Base-by-base conservation (phyloP, 2,113 vertebrate genomes). In the Microcebus tavaratra region DNA sequence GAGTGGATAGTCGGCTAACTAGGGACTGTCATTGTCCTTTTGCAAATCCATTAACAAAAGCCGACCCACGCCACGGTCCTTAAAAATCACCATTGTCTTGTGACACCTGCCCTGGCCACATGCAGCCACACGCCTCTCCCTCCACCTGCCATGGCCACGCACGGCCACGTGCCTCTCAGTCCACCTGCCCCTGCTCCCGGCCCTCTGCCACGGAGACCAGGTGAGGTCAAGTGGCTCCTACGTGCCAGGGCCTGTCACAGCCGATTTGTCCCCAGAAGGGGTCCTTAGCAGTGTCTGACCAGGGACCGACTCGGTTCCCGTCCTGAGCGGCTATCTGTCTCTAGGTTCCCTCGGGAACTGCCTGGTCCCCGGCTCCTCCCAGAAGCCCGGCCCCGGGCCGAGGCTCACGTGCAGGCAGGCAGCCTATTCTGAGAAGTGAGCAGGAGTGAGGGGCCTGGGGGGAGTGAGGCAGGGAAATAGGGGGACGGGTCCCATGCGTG, bases 401-500 rank as follows among this genome's bases (percentile, higher is more conserved):
- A 18, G 50, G 2, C 5, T 1, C 0, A 0, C 5, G 9, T 3
- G 5, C 42, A 42, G 7, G 21, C 29, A n/a, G 31, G 48, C 27
- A 11, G 34, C 6, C 1, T 20, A 1, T 39, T 87, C 20, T 31
- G 50, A 20, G n/a, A 25, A 11, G 7, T 4, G 20, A 21, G 7
- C 31, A 10, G 61, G 50, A 50, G 12, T 9, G 39, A 17, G 8
- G 27, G 34, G 17, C 36, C 36, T 36, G 55, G 65, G 39, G 45
- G 70, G 53, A 29, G 5, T 27, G 20, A 57, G n/a, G 39, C 0
- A 68, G 34, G 42, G 50, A 70, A 53, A 18, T 7, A 36, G 5
- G 3, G 29, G 18, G 42, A 29, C 1, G 7, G 17, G 13, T 23
- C 0, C 12, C 39, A 5, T 20, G 25, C 0, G 0, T 3, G n/a